phyloP scores from a whole-genome alignment of 2,113 vertebrate genomes.

The Nyctibius bracteatus region DNA sequence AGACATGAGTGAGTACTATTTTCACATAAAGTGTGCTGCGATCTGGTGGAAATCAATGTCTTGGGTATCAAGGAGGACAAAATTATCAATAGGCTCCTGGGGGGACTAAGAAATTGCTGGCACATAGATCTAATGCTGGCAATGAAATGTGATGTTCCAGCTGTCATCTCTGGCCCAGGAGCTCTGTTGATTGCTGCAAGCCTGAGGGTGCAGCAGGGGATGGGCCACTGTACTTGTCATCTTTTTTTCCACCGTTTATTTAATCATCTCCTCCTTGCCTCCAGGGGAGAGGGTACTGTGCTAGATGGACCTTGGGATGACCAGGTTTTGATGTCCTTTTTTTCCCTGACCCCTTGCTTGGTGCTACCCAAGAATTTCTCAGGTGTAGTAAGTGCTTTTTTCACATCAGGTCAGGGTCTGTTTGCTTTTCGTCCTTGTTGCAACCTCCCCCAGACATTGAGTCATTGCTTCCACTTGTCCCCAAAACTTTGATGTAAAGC shows the following conservation, averaged over 20 bases:
- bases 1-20: background rate
- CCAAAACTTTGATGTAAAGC: background rate
- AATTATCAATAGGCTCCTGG: background rate
- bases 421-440: background rate
- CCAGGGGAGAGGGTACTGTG: too few relatives aligned
- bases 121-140: background rate
- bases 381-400: background rate
- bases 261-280: background rate
- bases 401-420: background rate
- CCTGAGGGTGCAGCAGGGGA: background rate
- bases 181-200: background rate
- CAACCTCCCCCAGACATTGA: background rate
- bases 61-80: background rate
- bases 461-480: background rate
- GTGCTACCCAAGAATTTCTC: background rate
- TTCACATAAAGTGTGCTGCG: background rate
- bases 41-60: background rate
- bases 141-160: background rate
- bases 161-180: background rate
- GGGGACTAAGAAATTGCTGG: background rate
- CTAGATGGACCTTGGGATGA: background rate
- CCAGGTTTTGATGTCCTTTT: background rate
- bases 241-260: background rate
- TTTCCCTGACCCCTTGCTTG: background rate
- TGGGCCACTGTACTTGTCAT: background rate